Evolutionary conservation across 2,113 vertebrate genomes (phyloP).

Genomic region (Hemichromis elongatus): DNA sequence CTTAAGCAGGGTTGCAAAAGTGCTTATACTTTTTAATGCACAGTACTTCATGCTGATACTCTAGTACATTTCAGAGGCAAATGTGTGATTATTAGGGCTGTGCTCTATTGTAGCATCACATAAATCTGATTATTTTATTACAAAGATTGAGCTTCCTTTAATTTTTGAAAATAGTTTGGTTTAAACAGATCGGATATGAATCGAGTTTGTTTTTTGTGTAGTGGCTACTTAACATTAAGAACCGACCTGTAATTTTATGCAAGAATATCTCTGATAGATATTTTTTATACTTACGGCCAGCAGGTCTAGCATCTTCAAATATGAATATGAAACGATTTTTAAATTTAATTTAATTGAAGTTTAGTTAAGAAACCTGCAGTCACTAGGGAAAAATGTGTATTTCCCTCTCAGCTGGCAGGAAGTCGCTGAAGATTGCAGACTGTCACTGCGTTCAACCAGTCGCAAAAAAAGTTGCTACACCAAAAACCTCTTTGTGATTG

Average conservation of each 20-base stretch:
- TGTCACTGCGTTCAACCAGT: neutral
- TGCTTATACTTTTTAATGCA: neutral
- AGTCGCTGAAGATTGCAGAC: neutral
- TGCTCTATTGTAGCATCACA: neutral
- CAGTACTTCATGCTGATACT: neutral
- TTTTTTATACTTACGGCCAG: neutral
- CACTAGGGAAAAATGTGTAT: neutral
- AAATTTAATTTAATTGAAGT: neutral
- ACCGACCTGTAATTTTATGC: neutral
- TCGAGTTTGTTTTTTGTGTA: neutral
- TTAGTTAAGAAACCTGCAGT: neutral
- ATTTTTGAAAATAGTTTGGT: neutral
- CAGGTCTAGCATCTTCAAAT: neutral
- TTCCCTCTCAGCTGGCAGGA: neutral
- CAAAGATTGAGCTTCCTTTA: neutral
- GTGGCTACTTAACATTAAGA: neutral
- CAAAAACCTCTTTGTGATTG: fast-evolving
- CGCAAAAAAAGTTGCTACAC: fast-evolving
- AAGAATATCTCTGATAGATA: neutral
- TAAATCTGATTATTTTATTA: neutral
- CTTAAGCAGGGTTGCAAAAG: neutral
- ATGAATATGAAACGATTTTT: neutral
- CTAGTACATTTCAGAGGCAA: neutral
- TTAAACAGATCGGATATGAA: neutral
- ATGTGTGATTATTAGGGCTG: neutral